These are phyloP conservation scores for Hirudinaria manillensis DNA, from an alignment of 2,888 invertebrate genomes.

Conservation along the genomic window DNA sequence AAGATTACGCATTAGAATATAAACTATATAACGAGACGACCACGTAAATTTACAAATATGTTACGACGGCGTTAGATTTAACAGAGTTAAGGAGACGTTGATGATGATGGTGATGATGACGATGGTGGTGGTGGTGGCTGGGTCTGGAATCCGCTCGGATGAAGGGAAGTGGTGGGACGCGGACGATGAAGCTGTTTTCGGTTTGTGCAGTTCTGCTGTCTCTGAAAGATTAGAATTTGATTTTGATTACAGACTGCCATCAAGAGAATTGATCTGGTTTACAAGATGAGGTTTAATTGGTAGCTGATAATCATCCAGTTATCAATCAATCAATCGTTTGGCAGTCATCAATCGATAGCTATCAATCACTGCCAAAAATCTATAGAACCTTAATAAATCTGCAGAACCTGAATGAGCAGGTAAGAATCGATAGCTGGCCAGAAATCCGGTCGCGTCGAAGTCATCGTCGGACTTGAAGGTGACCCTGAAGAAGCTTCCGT, in stretches of 20 bases:
- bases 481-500: constrained; percentile 29
- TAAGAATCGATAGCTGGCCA: constrained; percentile 20
- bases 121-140: neutral
- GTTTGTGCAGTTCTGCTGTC: neutral
- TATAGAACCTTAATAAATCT: neutral
- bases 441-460: constrained; percentile 25
- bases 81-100: neutral
- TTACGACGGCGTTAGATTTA: neutral
- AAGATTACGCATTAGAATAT: no score
- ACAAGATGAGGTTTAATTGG: no score
- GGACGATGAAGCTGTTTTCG: neutral
- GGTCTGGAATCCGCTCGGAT: no score
- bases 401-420: constrained; percentile 1
- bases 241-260: neutral
- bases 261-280: no score
- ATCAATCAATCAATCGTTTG: neutral
- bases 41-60: neutral
- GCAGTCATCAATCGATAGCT: no score
- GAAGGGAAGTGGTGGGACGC: neutral
- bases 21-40: neutral
- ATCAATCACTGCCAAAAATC: neutral
- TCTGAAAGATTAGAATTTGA: constrained; percentile 11
- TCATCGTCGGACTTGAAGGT: constrained; percentile 22
- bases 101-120: neutral
- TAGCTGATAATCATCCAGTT: no score